These are phyloP conservation scores for Thalassaphorura encarpata DNA, from an alignment of 1,140 invertebrate species.

Conservation along the genomic window DNA sequence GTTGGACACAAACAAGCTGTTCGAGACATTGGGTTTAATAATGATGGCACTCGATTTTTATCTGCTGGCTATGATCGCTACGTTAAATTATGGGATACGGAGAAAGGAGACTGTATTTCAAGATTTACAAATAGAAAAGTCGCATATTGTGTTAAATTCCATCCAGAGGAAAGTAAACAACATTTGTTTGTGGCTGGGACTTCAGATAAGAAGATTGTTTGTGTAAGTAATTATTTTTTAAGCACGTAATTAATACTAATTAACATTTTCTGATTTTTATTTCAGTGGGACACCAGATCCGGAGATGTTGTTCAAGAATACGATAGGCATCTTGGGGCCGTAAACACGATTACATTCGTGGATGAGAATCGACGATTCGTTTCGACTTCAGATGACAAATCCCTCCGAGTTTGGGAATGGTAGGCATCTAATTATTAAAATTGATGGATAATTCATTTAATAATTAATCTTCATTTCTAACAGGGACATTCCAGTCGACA, in stretches of 20 bases:
- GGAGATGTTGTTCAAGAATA: constrained; percentile 98
- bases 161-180: constrained; percentile 94
- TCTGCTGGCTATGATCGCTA: constrained; percentile 84
- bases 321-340: constrained; percentile 94
- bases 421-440: constrained; percentile 39
- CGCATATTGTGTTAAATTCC: constrained; percentile 95
- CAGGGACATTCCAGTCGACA: constrained; percentile 98
- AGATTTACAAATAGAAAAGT: constrained; percentile 91
- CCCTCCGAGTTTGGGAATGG: constrained; percentile 99
- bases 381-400: constrained; percentile 98
- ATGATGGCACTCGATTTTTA: constrained; percentile 81
- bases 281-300: constrained; percentile 85
- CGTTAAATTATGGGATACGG: constrained; percentile 98
- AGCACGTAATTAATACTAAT: constrained; percentile 10
- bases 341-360: constrained; percentile 98
- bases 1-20: constrained; percentile 95
- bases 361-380: constrained; percentile 97
- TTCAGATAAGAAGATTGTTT: constrained; percentile 98
- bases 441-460: not conserved
- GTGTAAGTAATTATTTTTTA: constrained; percentile 54
- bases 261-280: constrained; percentile 24
- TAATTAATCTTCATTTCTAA: constrained; percentile 19
- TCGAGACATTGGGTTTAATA: constrained; percentile 92
- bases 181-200: constrained; percentile 97
- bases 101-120: constrained; percentile 85